phyloP scores from a whole-genome alignment of 1,140 invertebrate genomes.

The Fopius arisanus region DNA sequence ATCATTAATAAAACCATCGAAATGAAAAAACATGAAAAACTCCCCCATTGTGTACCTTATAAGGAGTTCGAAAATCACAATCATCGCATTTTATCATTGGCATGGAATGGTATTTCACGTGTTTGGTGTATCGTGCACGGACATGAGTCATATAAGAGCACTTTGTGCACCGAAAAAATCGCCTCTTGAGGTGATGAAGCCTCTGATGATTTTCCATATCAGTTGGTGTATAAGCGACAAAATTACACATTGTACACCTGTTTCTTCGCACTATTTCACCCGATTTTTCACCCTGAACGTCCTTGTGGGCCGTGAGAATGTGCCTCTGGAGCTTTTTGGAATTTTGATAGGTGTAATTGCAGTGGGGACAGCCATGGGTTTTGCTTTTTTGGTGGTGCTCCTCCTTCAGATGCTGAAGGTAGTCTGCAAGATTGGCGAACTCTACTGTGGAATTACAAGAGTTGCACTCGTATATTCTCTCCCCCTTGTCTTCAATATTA shows the following conservation, averaged over 20 bases:
- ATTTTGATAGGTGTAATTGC: conserved; percentile 72
- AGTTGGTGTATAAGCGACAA: conserved; percentile 39
- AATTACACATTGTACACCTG: conserved; percentile 43
- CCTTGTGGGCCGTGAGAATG: conserved; percentile 60
- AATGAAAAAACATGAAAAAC: neutral
- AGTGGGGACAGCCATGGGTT: conserved; percentile 67
- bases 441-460: conserved; percentile 44
- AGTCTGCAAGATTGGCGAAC: conserved; percentile 68
- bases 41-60: conserved; percentile 67
- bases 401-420: conserved; percentile 70
- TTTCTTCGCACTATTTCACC: conserved; percentile 15
- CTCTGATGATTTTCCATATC: conserved; percentile 57
- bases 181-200: conserved; percentile 64
- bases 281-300: conserved; percentile 15
- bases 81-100: conserved; percentile 92
- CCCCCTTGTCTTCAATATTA: conserved; percentile 15
- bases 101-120: conserved; percentile 94
- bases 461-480: conserved; percentile 50
- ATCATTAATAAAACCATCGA: neutral
- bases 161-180: conserved; percentile 85
- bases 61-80: conserved; percentile 92
- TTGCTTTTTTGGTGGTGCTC: conserved; percentile 65
- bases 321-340: conserved; percentile 71
- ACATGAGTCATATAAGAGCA: conserved; percentile 92
- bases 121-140: conserved; percentile 88